Percentiles rank a stretch among this genome's conserved stretches.
Evolutionary conservation across 2,797 vertebrate genomes (phyloP).

Genomic region (Myiotriccus ornatus): DNA sequence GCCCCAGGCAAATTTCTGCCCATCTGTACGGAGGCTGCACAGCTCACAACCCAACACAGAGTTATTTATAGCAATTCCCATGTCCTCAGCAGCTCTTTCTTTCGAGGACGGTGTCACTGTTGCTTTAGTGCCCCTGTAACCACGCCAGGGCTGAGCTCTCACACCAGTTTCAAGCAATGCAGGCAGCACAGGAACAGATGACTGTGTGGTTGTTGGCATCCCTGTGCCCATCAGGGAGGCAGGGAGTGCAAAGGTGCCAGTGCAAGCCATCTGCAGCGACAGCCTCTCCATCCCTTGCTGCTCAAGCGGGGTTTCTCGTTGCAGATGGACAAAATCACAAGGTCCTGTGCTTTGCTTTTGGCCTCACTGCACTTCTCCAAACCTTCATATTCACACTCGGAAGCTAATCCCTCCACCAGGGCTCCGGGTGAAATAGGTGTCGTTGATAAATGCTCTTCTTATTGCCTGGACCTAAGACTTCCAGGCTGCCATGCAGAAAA

Average conservation of each 20-base stretch:
- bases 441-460: background rate
- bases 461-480: background rate
- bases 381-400: background rate
- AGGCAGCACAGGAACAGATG: background rate
- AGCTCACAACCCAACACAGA: background rate
- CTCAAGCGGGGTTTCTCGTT: background rate
- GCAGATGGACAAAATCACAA: background rate
- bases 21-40: background rate
- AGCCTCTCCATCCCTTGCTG: background rate
- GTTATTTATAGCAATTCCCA: background rate
- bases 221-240: background rate
- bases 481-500: background rate
- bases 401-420: background rate
- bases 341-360: background rate
- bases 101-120: background rate
- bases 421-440: background rate
- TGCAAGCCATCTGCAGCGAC: background rate
- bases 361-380: background rate
- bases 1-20: background rate
- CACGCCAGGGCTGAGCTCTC: background rate
- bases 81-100: slow-evolving; percentile 31
- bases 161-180: background rate
- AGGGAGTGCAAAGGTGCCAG: background rate
- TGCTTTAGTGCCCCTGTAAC: background rate
- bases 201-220: background rate